Conservation (phyloP, 2,888 invertebrate species). For the Yponomeuta cagnagella region DNA sequence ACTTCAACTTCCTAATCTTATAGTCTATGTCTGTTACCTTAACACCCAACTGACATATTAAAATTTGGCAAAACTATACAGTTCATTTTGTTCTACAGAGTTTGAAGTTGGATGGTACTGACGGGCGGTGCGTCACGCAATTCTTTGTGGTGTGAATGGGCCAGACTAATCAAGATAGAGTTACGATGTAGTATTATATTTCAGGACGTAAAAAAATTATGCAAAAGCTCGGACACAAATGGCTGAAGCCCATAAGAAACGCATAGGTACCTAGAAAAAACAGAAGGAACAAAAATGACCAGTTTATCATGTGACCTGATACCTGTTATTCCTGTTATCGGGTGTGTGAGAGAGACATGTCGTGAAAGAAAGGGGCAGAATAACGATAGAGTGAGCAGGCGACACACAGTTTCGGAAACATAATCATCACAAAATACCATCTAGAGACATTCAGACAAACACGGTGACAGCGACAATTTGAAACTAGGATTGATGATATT, state of each 20-base stretch:
- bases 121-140: too few species aligned
- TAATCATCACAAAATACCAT: conserved; percentile 9
- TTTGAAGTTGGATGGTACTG: too few species aligned
- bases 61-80: too few species aligned
- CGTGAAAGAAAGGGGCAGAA: conserved; percentile 71
- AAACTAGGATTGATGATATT: neutral
- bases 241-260: neutral
- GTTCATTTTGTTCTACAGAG: too few species aligned
- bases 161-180: too few species aligned
- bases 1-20: too few species aligned
- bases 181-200: too few species aligned
- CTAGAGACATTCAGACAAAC: conserved; percentile 8
- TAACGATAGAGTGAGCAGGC: conserved; percentile 56
- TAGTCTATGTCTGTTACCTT: too few species aligned
- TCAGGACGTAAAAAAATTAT: too few species aligned
- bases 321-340: conserved; percentile 72
- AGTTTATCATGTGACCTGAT: conserved; percentile 47
- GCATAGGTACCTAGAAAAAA: neutral
- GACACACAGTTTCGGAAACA: conserved; percentile 41
- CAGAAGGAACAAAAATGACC: conserved; percentile 40
- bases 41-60: too few species aligned
- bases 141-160: too few species aligned
- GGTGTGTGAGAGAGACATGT: conserved; percentile 72
- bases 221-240: too few species aligned
- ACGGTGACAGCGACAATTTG: conserved; percentile 5